phyloP scores from a whole-genome alignment of 2,888 invertebrate genomes.

The Diaphora mendica region DNA sequence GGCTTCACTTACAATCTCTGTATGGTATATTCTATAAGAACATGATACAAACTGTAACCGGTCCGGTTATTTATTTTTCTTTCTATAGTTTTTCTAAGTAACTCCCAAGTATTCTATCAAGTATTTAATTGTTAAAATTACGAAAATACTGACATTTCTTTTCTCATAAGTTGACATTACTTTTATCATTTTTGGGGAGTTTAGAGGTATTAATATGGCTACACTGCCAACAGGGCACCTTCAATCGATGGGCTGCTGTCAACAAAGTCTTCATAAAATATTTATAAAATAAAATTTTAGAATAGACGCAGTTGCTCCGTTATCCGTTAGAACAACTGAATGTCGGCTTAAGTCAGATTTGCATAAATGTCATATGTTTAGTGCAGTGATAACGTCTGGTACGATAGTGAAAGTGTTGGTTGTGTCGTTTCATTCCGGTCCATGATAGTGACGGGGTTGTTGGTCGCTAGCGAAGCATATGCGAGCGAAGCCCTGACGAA shows the following conservation, averaged over 20 bases:
- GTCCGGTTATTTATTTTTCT: not conserved
- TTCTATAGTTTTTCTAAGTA: not conserved
- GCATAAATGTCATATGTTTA: conserved; percentile 29
- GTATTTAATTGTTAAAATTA: not conserved
- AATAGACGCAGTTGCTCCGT: conserved; percentile 45
- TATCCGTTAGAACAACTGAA: conserved; percentile 23
- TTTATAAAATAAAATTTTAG: conserved; percentile 61
- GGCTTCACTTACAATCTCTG: not conserved
- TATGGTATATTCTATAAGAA: not conserved
- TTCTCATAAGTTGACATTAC: not conserved
- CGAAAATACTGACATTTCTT: not conserved
- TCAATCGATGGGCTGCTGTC: conserved; percentile 85
- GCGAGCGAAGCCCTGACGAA: conserved; percentile 70
- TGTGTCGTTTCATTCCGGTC: conserved; percentile 61
- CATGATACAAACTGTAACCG: not conserved
- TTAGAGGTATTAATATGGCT: conserved; percentile 57
- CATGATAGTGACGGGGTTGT: conserved; percentile 77
- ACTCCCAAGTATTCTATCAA: not conserved
- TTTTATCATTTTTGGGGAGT: not conserved
- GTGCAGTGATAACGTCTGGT: conserved; percentile 39
- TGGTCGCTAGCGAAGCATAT: conserved; percentile 73
- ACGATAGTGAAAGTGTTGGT: conserved; percentile 77
- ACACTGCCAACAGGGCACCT: conserved; percentile 86
- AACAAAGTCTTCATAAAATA: conserved; percentile 73
- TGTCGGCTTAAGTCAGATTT: conserved; percentile 23